phyloP scores from a whole-genome alignment of 2,113 vertebrate genomes.

The Perognathus longimembris region DNA sequence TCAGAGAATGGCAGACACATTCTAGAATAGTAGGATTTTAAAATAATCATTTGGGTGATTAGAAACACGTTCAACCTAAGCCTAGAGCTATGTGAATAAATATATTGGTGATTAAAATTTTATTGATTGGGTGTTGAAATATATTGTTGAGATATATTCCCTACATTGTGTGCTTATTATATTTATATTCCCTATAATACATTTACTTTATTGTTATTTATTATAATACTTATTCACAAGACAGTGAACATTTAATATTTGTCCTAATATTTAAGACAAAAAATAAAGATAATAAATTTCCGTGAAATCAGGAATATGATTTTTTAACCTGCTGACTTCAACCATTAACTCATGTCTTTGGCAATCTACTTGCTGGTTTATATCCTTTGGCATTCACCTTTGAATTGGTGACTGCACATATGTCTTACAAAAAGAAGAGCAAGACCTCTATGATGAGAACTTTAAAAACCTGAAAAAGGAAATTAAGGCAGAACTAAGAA shows the following conservation, averaged over 20 bases:
- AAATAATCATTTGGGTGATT: neutral
- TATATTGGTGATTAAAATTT: neutral
- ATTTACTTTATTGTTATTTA: no score
- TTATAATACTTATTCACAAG: neutral
- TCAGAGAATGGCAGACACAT: neutral
- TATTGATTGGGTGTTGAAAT: neutral
- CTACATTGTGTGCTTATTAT: no score
- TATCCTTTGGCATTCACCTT: neutral
- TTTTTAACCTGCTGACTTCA: neutral
- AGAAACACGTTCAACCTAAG: conserved; percentile 20
- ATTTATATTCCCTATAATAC: no score
- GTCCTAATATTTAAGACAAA: neutral
- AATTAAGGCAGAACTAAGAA: no score
- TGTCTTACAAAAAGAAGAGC: neutral
- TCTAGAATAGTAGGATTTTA: neutral
- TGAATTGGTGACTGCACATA: neutral
- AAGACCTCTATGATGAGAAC: no score
- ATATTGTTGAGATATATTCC: no score
- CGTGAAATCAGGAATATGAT: neutral
- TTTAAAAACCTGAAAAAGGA: no score
- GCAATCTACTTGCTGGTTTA: neutral
- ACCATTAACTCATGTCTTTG: neutral
- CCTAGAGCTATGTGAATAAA: neutral
- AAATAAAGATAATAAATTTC: neutral
- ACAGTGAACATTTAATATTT: neutral